Evolutionary conservation across 1,140 invertebrate species (phyloP).

Genomic region (Solenopsis fugax): DNA sequence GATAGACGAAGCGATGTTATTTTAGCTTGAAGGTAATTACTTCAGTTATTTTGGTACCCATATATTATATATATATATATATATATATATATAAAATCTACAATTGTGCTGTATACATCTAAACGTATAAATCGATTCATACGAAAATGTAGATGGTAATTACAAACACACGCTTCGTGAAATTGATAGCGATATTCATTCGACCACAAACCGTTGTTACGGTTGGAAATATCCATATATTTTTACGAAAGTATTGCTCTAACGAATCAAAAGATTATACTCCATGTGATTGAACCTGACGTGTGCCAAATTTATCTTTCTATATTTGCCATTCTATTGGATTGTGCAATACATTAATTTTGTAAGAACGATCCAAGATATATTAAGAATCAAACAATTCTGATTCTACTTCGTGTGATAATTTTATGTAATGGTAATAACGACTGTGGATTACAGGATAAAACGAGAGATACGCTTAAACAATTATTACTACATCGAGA

Average conservation of each 20-base stretch:
- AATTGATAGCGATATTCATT: slow-evolving; percentile 40
- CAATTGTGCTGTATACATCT: neutral
- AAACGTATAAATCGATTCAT: slow-evolving; percentile 44
- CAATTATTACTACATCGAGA: neutral
- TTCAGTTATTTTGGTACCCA: slow-evolving; percentile 36
- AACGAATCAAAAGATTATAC: neutral
- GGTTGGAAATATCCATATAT: neutral
- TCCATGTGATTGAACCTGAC: neutral
- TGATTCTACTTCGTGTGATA: neutral
- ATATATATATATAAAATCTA: slow-evolving; percentile 8
- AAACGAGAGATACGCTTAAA: neutral
- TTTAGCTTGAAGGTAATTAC: slow-evolving; percentile 47
- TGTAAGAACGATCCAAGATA: neutral
- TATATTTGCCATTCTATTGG: neutral
- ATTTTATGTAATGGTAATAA: neutral
- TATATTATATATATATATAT: neutral
- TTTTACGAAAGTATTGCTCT: neutral
- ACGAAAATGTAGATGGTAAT: slow-evolving; percentile 28
- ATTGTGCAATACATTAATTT: neutral
- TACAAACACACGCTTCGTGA: slow-evolving; percentile 23
- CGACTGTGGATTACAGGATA: neutral
- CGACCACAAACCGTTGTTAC: slow-evolving; percentile 13
- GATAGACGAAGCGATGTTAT: slow-evolving; percentile 51
- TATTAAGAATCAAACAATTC: neutral
- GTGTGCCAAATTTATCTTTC: neutral